Evolutionary conservation across 2,888 invertebrate species (phyloP).

Genomic region (Chouioia cunea): DNA sequence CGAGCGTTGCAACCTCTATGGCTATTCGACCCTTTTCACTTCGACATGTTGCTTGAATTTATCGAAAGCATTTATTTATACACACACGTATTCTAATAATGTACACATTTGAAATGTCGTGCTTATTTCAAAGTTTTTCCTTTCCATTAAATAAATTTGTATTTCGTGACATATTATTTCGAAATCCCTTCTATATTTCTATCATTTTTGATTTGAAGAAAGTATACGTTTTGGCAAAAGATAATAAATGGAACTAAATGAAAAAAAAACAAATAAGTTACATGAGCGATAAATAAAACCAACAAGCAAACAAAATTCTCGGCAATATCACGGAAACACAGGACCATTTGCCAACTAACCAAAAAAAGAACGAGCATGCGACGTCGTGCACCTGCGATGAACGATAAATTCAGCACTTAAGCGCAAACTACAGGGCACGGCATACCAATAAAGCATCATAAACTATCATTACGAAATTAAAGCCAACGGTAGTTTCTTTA

Average conservation of each 20-base stretch:
- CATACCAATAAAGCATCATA: slow-evolving; percentile 21
- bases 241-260: slow-evolving; percentile 11
- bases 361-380: background rate
- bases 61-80: background rate
- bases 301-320: slow-evolving; percentile 11
- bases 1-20: background rate
- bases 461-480: slow-evolving; percentile 42
- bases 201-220: slow-evolving; percentile 8
- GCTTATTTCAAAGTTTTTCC: too few relatives aligned
- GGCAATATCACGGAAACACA: slow-evolving; percentile 7
- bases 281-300: slow-evolving; percentile 17
- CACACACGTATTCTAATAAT: too few relatives aligned
- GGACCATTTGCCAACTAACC: slow-evolving; percentile 17
- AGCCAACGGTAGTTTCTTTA: background rate
- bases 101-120: too few relatives aligned
- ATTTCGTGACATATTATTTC: too few relatives aligned
- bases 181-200: too few relatives aligned
- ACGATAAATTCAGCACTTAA: slow-evolving; percentile 32
- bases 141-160: too few relatives aligned
- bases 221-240: slow-evolving; percentile 5
- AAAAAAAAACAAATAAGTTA: slow-evolving; percentile 16
- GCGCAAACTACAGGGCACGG: slow-evolving; percentile 6
- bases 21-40: background rate
- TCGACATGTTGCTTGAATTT: background rate
- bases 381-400: slow-evolving; percentile 28